These are phyloP conservation scores for Cataglyphis altisquamis DNA, from an alignment of 2,888 invertebrate genomes.

Conservation along the genomic window DNA sequence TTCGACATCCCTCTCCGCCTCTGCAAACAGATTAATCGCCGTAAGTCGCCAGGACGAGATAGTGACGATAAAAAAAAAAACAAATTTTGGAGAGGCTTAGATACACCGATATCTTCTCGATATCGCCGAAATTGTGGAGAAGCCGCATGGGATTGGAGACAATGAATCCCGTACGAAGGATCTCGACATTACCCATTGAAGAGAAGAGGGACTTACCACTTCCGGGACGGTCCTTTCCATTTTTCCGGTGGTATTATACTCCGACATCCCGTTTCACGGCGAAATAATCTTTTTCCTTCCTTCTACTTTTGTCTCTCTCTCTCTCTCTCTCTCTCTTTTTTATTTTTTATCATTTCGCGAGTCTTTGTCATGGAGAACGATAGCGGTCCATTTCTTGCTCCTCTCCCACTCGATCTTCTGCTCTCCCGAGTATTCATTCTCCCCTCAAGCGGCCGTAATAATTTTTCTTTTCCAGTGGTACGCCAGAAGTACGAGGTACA, in stretches of 20 bases:
- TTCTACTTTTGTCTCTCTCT: neutral
- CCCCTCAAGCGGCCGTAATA: conserved; percentile 28
- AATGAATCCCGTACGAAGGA: neutral
- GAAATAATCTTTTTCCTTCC: conserved; percentile 22
- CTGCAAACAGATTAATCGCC: conserved; percentile 27
- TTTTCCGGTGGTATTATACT: conserved; percentile 47
- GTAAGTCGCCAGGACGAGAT: conserved; percentile 1
- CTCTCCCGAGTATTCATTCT: conserved; percentile 8
- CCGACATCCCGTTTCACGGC: conserved; percentile 31
- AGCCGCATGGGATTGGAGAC: neutral
- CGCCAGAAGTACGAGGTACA: conserved; percentile 95
- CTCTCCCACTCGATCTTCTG: neutral
- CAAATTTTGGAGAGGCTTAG: neutral
- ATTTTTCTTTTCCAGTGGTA: conserved; percentile 89
- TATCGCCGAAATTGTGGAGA: neutral
- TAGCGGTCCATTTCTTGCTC: conserved; percentile 7
- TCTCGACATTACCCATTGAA: conserved; percentile 9
- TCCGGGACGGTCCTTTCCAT: conserved; percentile 23
- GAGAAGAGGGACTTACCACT: neutral
- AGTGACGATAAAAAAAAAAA: conserved; percentile 2
- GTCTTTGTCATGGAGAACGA: conserved; percentile 26
- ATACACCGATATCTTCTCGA: neutral
- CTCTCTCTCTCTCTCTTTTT: neutral
- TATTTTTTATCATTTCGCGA: conserved; percentile 43
- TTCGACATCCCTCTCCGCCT: neutral